These are phyloP conservation scores for Amazona vittata DNA, from an alignment of 2,113 vertebrate species.

Conservation along the genomic window DNA sequence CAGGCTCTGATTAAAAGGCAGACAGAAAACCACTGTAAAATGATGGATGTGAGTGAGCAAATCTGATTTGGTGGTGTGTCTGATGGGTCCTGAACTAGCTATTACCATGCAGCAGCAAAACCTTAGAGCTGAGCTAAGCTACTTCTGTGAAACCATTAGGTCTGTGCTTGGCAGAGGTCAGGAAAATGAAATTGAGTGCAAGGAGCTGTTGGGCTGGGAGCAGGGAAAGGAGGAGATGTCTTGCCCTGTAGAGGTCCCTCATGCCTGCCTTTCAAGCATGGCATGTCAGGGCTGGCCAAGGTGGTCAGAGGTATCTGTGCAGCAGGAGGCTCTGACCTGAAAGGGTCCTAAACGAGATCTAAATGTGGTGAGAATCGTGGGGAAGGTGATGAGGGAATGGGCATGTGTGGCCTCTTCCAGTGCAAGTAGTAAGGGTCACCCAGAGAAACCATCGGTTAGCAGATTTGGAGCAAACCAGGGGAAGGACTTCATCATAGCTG, in stretches of 20 bases:
- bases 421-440: neutral
- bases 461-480: neutral
- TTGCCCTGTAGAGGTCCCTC: neutral
- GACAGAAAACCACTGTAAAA: neutral
- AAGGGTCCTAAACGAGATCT: neutral
- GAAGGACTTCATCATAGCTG: neutral
- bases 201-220: neutral
- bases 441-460: rapidly evolving
- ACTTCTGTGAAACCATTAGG: constrained; percentile 3
- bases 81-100: neutral
- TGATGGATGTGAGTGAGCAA: neutral
- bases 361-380: neutral
- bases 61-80: neutral
- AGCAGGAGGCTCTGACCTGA: neutral
- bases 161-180: neutral
- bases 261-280: neutral
- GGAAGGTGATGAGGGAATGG: neutral
- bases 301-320: neutral
- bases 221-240: neutral
- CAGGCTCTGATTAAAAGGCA: neutral
- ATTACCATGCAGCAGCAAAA: neutral
- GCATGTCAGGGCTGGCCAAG: rapidly evolving
- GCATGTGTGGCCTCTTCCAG: neutral
- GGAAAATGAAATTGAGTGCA: neutral
- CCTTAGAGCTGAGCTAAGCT: constrained; percentile 8